Percentiles rank a stretch among this genome's conserved stretches.
Conservation (phyloP, 2,113 vertebrate species). For the Eira barbara region DNA sequence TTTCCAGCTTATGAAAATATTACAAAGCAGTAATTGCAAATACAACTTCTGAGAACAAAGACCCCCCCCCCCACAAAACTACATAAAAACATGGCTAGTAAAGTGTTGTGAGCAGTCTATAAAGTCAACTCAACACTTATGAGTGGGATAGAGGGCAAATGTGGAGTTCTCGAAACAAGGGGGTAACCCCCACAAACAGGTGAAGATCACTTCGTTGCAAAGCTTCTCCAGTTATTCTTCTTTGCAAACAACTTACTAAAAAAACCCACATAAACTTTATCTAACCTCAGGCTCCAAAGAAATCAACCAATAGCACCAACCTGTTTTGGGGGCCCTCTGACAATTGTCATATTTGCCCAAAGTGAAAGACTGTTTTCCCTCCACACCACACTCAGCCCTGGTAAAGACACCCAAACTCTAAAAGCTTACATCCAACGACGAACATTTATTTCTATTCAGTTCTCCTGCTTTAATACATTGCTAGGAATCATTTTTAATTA, state of each 20-base stretch:
- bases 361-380: conserved; percentile 22
- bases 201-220: neutral
- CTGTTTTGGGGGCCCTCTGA: neutral
- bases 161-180: conserved; percentile 28
- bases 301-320: conserved; percentile 12
- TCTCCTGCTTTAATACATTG: conserved; percentile 39
- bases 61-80: neutral
- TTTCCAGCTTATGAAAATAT: conserved; percentile 1
- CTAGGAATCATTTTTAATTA: neutral
- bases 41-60: conserved; percentile 14
- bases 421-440: neutral
- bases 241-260: neutral
- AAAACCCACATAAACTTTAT: neutral
- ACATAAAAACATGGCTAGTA: neutral
- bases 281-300: conserved; percentile 2
- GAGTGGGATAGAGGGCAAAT: neutral
- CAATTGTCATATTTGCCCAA: conserved; percentile 16
- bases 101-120: neutral
- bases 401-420: neutral
- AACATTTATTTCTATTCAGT: conserved; percentile 17
- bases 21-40: conserved; percentile 33
- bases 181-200: neutral
- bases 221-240: neutral
- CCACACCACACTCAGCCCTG: neutral
- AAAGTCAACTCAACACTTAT: neutral